Evolutionary conservation across 92 coral and sea anemone species (phyloP), one percentile per base, ranked within the genome.

Genomic region (Bergia sp.): DNA sequence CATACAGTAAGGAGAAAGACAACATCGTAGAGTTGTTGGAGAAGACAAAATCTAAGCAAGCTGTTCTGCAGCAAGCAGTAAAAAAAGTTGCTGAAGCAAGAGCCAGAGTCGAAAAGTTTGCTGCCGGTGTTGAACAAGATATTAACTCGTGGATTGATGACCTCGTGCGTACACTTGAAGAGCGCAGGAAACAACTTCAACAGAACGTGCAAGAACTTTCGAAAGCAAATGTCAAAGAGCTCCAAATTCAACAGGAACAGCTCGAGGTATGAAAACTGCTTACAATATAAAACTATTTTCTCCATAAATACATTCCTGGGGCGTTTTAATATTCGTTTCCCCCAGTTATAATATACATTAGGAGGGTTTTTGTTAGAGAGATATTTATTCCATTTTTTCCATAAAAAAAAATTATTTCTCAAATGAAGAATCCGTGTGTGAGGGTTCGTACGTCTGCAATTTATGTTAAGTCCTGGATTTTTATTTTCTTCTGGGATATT

Each of bases 11-110:
- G 29, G 29, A 29, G 29, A 29, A 29, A 29, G 29, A 29, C 29
- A 29, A 29, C 29, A 29, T 29, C 29, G 29, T 53, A 16, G 42
- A 23, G 78, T 81, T 86, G 53, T 40, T 90, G n/a, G 76, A 73
- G 44, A 89, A 80, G 58, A 88, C 87, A 38, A 61, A 85, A 55
- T 21, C 43, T 55, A 78, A 81, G 42, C 86, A 45, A 7, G 74
- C 42, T 47, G 80, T 64, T 38, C 39, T 90, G 50, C 4, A 76
- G 40, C 57, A 65, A 43, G 82, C 73, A 4, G 40, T 90, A 39
- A 42, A 13, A 16, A 36, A 66, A 1, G 77, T 90, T 23, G 29
- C 29, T 7, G 10, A 85, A 64, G 29, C 29, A 29, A 29, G 29
- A 29, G 29, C 29, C 29, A 29, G 29, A 29, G 29, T 29, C 29